Conservation (phyloP, 2,888 invertebrate species). For the Drepanosiphum platanoidis region DNA sequence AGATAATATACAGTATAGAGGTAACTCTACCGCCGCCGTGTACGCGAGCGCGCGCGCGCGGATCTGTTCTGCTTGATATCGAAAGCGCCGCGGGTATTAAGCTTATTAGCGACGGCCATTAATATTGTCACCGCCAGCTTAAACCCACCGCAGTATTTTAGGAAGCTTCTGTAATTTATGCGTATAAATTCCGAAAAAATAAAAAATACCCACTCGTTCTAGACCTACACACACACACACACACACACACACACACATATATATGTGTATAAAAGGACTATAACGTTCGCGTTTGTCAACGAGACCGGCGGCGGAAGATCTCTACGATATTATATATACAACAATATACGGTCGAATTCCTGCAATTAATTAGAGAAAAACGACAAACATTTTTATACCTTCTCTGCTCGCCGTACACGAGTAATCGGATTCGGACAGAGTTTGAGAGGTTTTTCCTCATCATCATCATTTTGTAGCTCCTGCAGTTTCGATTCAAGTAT, state of each 20-base stretch:
- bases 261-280: constrained; percentile 32
- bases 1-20: neutral
- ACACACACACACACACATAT: neutral
- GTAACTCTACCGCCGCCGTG: no score
- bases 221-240: neutral
- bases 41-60: neutral
- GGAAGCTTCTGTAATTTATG: constrained; percentile 49
- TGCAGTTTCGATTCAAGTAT: no score
- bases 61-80: constrained; percentile 52
- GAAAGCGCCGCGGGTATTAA: constrained; percentile 43
- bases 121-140: constrained; percentile 59
- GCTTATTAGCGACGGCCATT: constrained; percentile 55
- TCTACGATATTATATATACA: no score
- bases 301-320: neutral
- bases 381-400: neutral
- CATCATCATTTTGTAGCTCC: no score
- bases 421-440: neutral
- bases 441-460: no score
- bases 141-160: constrained; percentile 44
- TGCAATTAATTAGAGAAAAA: constrained; percentile 37
- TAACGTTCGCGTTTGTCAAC: constrained; percentile 31
- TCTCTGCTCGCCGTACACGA: neutral
- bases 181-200: constrained; percentile 42
- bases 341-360: constrained; percentile 2
- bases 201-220: constrained; percentile 25